Evolutionary conservation across 35 echinoderm and acorn worm species (phyloP).

Genomic region (Lytechinus pictus): DNA sequence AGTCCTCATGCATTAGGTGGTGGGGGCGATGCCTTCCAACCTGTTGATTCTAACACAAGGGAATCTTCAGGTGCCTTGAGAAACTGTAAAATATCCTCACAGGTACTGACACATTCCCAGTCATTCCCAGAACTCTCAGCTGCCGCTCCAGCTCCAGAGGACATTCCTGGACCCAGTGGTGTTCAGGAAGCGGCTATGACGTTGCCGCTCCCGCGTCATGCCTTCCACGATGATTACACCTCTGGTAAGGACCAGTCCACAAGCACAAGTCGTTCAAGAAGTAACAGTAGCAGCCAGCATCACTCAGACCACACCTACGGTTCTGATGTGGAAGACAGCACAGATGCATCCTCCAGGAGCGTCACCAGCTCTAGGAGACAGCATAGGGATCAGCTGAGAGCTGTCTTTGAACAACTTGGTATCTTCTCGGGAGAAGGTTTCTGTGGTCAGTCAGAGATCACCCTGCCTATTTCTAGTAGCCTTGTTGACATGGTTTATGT

Average conservation of each 20-base stretch:
- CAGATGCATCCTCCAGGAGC: too few relatives aligned
- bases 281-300: constrained; percentile 31
- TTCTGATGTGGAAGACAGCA: background rate
- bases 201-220: background rate
- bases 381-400: background rate
- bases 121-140: constrained; percentile 31
- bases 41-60: background rate
- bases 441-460: background rate
- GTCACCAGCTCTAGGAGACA: background rate
- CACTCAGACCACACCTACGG: background rate
- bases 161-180: background rate
- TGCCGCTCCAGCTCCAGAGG: background rate
- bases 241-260: constrained; percentile 29
- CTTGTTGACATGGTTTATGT: constrained; percentile 43
- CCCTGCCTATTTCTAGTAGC: constrained; percentile 30
- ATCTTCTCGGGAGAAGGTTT: background rate
- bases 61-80: background rate
- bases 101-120: background rate
- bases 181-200: background rate
- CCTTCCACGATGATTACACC: background rate
- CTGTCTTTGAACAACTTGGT: constrained; percentile 11
- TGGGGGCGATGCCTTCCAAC: background rate
- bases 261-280: background rate
- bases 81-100: background rate
- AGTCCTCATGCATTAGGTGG: background rate